Evolutionary conservation across 2,888 invertebrate genomes (phyloP).

Genomic region (Protophormia terraenovae): DNA sequence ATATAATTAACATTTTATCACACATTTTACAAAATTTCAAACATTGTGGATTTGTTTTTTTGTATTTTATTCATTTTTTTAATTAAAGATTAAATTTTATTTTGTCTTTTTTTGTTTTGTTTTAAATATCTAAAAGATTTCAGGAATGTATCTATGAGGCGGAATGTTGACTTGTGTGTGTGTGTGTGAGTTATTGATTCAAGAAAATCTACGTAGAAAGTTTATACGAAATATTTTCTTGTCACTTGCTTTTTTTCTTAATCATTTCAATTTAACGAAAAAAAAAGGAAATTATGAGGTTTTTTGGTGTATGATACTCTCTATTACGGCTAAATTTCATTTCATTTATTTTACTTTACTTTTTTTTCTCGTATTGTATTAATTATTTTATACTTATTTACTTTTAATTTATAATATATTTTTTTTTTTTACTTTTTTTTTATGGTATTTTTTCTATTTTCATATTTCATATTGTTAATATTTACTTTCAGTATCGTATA

Average conservation of each 20-base stretch:
- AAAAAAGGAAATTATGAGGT: conserved; percentile 61
- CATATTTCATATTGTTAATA: conserved; percentile 37
- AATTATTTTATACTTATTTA: conserved; percentile 55
- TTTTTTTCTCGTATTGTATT: conserved; percentile 50
- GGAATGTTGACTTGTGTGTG: conserved; percentile 53
- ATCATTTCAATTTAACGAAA: conserved; percentile 6
- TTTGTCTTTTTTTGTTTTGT: background rate
- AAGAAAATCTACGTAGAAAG: conserved; percentile 22
- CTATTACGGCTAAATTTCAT: conserved; percentile 48
- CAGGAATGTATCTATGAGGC: conserved; percentile 54
- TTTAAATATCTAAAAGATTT: conserved; percentile 38
- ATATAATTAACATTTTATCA: conserved; percentile 69
- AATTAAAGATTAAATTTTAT: conserved; percentile 4
- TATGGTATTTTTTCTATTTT: conserved; percentile 41
- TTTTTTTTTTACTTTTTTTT: conserved; percentile 19
- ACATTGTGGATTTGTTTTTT: conserved; percentile 52
- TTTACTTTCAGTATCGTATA: conserved; percentile 58
- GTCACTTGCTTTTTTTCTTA: conserved; percentile 52
- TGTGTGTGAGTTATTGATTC: conserved; percentile 9
- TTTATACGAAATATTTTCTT: conserved; percentile 69
- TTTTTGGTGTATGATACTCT: conserved; percentile 64
- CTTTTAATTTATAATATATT: conserved; percentile 67
- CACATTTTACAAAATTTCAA: conserved; percentile 67
- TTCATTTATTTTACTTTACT: conserved; percentile 17
- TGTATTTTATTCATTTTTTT: background rate